A percentile compares a stretch with the other conserved stretches of the same genome.
Evolutionary conservation across 2,113 vertebrate species (phyloP).

Genomic region (Acrocephalus kingi): DNA sequence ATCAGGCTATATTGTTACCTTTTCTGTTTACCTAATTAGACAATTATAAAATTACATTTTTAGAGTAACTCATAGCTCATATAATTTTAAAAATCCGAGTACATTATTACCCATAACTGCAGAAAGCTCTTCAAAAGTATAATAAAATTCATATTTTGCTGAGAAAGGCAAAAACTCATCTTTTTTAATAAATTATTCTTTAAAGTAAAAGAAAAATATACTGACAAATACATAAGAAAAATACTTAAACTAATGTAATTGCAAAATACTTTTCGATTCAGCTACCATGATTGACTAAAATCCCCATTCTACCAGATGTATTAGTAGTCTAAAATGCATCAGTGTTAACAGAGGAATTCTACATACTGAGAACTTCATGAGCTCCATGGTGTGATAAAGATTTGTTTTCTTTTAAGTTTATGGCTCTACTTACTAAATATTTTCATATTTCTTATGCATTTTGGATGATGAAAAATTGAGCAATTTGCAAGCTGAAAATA

Average conservation of each 20-base stretch:
- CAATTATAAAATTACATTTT: neutral
- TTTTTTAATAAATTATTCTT: neutral
- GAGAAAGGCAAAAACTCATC: neutral
- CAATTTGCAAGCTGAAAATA: constrained; percentile 42
- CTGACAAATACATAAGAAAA: neutral
- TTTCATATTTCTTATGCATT: constrained; percentile 49
- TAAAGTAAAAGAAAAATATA: neutral
- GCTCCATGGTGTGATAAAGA: constrained; percentile 29
- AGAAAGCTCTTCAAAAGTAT: neutral
- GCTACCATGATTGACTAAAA: constrained; percentile 32
- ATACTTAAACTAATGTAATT: neutral
- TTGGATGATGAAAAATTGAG: constrained; percentile 3
- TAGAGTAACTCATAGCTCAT: neutral
- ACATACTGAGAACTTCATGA: constrained; percentile 30
- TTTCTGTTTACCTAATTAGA: neutral
- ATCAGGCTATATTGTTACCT: neutral
- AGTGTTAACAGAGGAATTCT: constrained; percentile 27
- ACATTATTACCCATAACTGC: neutral
- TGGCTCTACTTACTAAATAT: constrained; percentile 60
- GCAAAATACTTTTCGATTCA: neutral
- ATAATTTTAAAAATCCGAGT: neutral
- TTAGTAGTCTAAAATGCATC: neutral
- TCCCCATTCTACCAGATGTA: neutral
- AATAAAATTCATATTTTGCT: neutral
- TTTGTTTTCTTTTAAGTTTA: constrained; percentile 63